These are phyloP conservation scores for Eilema caniola DNA, from an alignment of 2,888 invertebrate genomes.

Conservation along the genomic window DNA sequence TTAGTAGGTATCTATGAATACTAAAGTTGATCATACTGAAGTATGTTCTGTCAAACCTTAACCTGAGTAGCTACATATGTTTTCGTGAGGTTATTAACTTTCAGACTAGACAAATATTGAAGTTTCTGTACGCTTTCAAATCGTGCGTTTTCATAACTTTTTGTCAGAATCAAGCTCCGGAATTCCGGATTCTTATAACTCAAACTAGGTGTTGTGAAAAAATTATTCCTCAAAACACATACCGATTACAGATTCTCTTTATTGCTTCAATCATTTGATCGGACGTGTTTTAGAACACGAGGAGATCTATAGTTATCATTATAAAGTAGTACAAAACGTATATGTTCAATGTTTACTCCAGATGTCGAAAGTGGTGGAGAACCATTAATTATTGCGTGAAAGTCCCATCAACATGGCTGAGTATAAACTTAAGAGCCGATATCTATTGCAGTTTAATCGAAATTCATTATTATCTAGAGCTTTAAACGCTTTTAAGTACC, in stretches of 20 bases:
- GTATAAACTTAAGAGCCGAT: constrained; percentile 46
- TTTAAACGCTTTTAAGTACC: not conserved
- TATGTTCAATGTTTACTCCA: constrained; percentile 8
- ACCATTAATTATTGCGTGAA: constrained; percentile 57
- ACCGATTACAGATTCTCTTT: not conserved
- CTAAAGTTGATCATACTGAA: no score
- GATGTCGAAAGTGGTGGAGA: constrained; percentile 54
- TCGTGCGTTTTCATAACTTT: no score
- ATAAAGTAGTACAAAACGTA: constrained; percentile 1
- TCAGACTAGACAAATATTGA: no score
- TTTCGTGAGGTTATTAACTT: no score
- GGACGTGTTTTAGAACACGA: not conserved
- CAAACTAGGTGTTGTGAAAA: no score
- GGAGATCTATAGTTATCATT: not conserved
- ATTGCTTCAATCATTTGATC: not conserved
- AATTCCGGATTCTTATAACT: no score
- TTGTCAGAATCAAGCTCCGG: no score
- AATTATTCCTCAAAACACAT: no score
- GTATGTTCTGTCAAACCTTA: no score
- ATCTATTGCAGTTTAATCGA: constrained; percentile 37
- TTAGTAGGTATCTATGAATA: no score
- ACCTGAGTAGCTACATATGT: no score
- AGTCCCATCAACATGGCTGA: constrained; percentile 40
- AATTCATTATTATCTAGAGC: constrained; percentile 18
- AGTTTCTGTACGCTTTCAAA: no score